Base-by-base conservation (phyloP, 2,797 vertebrate genomes). In the Huso huso region DNA sequence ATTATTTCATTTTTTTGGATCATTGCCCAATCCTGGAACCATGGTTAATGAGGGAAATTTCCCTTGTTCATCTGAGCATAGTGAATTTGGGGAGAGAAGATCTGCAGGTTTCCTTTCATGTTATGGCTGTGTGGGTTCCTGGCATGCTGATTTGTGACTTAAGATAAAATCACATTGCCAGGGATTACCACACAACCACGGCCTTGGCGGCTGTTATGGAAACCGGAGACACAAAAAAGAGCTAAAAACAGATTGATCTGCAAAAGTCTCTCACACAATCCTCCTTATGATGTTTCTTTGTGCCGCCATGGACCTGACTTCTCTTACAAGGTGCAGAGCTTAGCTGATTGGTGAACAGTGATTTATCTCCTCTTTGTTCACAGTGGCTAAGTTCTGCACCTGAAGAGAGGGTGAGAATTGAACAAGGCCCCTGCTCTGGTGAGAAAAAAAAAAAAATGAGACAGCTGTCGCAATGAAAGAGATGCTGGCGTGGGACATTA, bases 121-220 rank as follows among this genome's bases (percentile, higher is more conserved):
- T 94, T 89, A 86, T 91, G 92, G 93, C 88, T 93, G 95, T 94
- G 93, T 91, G 96, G 96, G 96, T 99, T 98, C 96, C 96, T 99
- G 96, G 96, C 96, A 95, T 98, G 95, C 95, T 99, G 96, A 99
- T 99, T 99, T 99, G 95, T 97, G 95, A 95, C 76, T 97, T 97
- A 92, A 95, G 91, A 98, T 95, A 93, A 99, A 99, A 98, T 99
- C 96, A 99, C 96, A 99, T 98, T 98, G 96, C 96, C 96, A 99
- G 96, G 96, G 96, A 99, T 99, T 98, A 98, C 96, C 96, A 98
- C 96, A 87, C 84, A 93, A 83, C 89, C 89, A 88, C 86, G 87
- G 92, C 92, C 85, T 71, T 83, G 87, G 83, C 92, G 79, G 89
- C 94, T 92, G 81, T 85, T 80, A 80, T 85, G 83, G 87, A 86